Evolutionary conservation across 2,797 vertebrate species (phyloP).

Genomic region (Poeciliopsis paucimaculata): DNA sequence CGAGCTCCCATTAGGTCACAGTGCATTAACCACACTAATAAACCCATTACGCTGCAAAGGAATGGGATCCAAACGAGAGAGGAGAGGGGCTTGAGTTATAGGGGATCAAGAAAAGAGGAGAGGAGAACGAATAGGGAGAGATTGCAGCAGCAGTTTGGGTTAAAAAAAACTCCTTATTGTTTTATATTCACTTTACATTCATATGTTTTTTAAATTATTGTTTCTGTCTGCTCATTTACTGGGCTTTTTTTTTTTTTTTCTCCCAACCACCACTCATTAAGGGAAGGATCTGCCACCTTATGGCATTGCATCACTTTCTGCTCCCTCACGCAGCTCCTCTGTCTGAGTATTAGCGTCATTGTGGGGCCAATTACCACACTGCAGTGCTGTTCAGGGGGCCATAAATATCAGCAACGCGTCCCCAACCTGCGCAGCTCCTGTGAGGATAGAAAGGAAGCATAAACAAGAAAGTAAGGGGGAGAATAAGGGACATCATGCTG

Average conservation of each 20-base stretch:
- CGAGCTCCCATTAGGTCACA: constrained; percentile 66
- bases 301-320: constrained; percentile 46
- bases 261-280: constrained; percentile 42
- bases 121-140: constrained; percentile 31
- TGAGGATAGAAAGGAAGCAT: constrained; percentile 33
- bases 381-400: constrained; percentile 40
- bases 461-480: constrained; percentile 10
- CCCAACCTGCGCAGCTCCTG: constrained; percentile 52
- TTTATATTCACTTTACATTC: constrained; percentile 30
- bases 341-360: constrained; percentile 50
- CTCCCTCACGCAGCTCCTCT: constrained; percentile 27
- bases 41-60: constrained; percentile 68
- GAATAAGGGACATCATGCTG: constrained; percentile 31
- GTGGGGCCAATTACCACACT: constrained; percentile 58
- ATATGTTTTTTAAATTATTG: constrained; percentile 24
- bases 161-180: constrained; percentile 18
- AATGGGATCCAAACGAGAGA: constrained; percentile 64
- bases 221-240: constrained; percentile 45
- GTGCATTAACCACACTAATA: constrained; percentile 78
- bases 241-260: constrained; percentile 18
- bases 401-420: constrained; percentile 56
- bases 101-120: constrained; percentile 50
- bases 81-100: constrained; percentile 52
- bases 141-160: constrained; percentile 34
- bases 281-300: constrained; percentile 36